Conservation (phyloP, 2,113 vertebrate genomes). For the Shinisaurus crocodilurus region DNA sequence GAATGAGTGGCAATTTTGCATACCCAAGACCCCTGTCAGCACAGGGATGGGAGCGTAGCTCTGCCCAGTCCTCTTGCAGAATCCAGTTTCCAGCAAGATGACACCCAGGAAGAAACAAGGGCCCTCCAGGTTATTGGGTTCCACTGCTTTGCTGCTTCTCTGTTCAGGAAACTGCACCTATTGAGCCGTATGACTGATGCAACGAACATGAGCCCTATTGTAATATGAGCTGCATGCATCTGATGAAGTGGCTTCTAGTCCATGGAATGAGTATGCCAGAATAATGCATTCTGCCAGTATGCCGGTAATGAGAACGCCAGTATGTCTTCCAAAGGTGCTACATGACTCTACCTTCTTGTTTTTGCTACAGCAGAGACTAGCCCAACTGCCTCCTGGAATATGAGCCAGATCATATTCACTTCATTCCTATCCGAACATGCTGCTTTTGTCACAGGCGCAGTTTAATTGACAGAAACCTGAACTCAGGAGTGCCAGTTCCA, state of each 20-base stretch:
- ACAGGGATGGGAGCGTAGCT: background rate
- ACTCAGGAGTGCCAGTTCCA: constrained; percentile 63
- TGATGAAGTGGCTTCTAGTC: background rate
- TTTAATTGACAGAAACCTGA: constrained; percentile 74
- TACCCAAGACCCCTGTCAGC: constrained; percentile 21
- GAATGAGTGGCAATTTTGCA: background rate
- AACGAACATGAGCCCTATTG: constrained; percentile 55
- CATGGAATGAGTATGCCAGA: background rate
- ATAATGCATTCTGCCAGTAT: background rate
- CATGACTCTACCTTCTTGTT: background rate
- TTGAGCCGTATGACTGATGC: constrained; percentile 61
- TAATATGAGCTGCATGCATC: background rate
- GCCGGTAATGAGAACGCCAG: too few species aligned
- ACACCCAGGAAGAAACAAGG: constrained; percentile 5
- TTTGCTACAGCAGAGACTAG: background rate
- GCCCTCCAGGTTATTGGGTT: background rate
- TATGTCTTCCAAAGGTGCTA: background rate
- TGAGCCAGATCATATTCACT: constrained; percentile 25
- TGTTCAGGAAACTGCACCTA: constrained; percentile 68
- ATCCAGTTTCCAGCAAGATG: constrained; percentile 24
- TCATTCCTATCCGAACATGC: constrained; percentile 71
- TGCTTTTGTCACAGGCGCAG: constrained; percentile 66
- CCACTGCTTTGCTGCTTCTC: constrained; percentile 35
- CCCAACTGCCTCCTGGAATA: background rate
- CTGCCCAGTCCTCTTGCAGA: background rate